phyloP scores from a whole-genome alignment of 1,140 invertebrate genomes.

The Hydropsyche tenuis region DNA sequence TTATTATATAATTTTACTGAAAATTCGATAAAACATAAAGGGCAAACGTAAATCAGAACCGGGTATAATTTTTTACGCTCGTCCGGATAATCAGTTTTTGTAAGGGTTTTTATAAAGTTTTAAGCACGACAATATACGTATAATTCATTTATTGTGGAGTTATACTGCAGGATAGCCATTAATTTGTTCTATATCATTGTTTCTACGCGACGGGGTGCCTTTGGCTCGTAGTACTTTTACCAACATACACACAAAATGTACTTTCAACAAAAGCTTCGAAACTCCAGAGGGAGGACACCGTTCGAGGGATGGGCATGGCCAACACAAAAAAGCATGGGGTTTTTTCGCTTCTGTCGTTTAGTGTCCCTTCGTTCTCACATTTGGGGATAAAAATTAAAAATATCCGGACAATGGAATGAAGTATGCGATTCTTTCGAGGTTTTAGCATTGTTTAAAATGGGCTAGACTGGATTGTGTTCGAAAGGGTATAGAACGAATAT shows the following conservation, averaged over 20 bases:
- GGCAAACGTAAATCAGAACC: too few species aligned
- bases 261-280: too few species aligned
- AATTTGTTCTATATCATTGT: slow-evolving; percentile 34
- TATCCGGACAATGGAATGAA: slow-evolving; percentile 10
- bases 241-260: not conserved
- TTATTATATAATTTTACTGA: too few species aligned
- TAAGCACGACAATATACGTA: too few species aligned
- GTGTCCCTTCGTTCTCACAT: not conserved
- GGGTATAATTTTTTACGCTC: too few species aligned
- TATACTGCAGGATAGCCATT: slow-evolving; percentile 27
- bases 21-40: too few species aligned
- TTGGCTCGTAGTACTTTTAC: not conserved
- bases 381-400: slow-evolving; percentile 27
- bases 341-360: slow-evolving; percentile 21
- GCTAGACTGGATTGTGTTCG: not conserved
- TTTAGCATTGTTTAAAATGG: not conserved
- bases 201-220: slow-evolving; percentile 33
- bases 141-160: slow-evolving; percentile 22
- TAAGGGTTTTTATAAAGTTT: too few species aligned
- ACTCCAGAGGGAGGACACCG: too few species aligned
- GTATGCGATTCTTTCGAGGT: not conserved
- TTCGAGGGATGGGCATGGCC: not conserved
- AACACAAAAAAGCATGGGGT: not conserved
- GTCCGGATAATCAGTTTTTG: too few species aligned
- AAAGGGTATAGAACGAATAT: too few species aligned